Percentiles rank a stretch among this genome's conserved stretches.
phyloP scores from a whole-genome alignment of 2,888 invertebrate species.

The Leptarthrus brevirostris region DNA sequence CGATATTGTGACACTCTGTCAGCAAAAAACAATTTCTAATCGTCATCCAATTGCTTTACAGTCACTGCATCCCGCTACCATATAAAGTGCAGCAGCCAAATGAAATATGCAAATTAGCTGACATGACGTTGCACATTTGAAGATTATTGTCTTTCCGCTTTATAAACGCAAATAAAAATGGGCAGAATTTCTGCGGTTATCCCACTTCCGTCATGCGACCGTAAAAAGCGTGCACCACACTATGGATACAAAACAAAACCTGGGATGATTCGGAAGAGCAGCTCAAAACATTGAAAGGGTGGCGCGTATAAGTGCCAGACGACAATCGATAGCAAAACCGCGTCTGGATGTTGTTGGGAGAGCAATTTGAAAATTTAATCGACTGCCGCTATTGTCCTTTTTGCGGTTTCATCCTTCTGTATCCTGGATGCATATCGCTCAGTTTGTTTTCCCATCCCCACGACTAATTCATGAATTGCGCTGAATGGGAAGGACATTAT shows the following conservation, averaged over 20 bases:
- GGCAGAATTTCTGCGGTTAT: constrained; percentile 8
- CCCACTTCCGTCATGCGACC: constrained; percentile 38
- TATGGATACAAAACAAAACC: background rate
- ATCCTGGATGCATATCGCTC: background rate
- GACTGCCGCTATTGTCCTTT: constrained; percentile 46
- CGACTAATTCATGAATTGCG: background rate
- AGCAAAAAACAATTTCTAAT: no score
- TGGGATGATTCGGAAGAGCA: constrained; percentile 2
- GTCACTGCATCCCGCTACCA: no score
- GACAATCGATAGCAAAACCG: background rate
- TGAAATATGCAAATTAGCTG: constrained; percentile 19
- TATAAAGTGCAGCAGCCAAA: constrained; percentile 9
- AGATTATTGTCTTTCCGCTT: constrained; percentile 33
- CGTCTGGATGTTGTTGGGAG: constrained; percentile 9
- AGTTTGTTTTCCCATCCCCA: constrained; percentile 1
- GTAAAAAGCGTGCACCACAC: background rate
- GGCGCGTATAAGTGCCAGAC: no score
- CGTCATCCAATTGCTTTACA: no score
- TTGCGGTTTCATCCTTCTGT: constrained; percentile 50
- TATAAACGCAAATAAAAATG: constrained; percentile 19
- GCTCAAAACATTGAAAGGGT: constrained; percentile 20
- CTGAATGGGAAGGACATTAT: constrained; percentile 3
- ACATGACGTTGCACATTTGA: constrained; percentile 27
- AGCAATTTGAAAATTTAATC: constrained; percentile 45
- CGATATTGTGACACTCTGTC: no score